Evolutionary conservation across 2,797 vertebrate genomes (phyloP).

Genomic region (Xenentodon cancila): DNA sequence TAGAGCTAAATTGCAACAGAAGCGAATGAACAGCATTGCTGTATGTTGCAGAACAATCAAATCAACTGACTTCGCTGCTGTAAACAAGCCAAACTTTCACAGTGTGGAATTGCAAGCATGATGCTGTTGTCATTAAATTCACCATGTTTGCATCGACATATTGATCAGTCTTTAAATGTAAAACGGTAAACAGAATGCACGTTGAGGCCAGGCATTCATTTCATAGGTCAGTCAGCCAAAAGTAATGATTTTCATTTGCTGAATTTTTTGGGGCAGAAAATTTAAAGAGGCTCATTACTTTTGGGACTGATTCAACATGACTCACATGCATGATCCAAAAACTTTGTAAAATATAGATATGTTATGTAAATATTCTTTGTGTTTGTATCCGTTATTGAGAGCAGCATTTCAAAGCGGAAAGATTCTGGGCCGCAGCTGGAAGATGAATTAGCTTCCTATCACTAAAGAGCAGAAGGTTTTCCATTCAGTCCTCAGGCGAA

Average conservation of each 20-base stretch:
- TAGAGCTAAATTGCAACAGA: constrained; percentile 26
- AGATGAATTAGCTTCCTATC: not conserved
- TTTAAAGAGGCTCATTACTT: not conserved
- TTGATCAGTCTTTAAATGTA: constrained; percentile 37
- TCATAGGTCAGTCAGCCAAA: constrained; percentile 27
- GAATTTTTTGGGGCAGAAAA: constrained; percentile 11
- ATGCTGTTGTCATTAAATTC: constrained; percentile 17
- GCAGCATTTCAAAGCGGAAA: not conserved
- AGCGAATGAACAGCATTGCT: constrained; percentile 21
- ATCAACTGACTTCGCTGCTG: constrained; percentile 10
- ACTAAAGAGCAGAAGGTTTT: constrained; percentile 1
- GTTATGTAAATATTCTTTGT: not conserved
- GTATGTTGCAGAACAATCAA: constrained; percentile 14
- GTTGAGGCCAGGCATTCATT: constrained; percentile 45
- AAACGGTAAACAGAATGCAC: constrained; percentile 24
- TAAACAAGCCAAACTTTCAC: constrained; percentile 30
- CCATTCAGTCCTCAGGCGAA: constrained; percentile 3
- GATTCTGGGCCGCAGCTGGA: not conserved
- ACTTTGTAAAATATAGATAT: not conserved
- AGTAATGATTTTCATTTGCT: not conserved
- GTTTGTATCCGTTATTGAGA: not conserved
- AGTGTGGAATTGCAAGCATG: not conserved
- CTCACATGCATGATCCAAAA: not conserved
- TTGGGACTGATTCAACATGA: constrained; percentile 2
- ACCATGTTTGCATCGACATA: constrained; percentile 26